Percentiles rank a stretch among this genome's conserved stretches.
These are phyloP conservation scores for Neogobius melanostomus DNA, from an alignment of 2,113 vertebrate species.

Conservation along the genomic window DNA sequence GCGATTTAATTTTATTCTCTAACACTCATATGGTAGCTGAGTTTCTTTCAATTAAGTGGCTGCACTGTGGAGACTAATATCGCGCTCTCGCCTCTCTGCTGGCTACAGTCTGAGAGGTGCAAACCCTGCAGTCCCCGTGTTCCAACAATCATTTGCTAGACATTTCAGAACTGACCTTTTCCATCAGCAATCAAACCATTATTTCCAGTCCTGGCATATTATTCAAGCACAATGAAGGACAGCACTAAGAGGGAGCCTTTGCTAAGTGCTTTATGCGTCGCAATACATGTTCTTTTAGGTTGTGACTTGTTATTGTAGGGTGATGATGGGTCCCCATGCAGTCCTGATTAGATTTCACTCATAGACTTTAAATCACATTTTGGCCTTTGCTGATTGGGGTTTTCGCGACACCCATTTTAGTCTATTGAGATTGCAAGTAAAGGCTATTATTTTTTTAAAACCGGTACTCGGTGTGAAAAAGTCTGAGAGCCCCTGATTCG, in stretches of 20 bases:
- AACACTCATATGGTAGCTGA: not conserved
- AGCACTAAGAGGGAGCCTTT: not conserved
- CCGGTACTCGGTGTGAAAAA: not conserved
- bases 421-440: not conserved
- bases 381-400: too few relatives aligned
- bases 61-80: not conserved
- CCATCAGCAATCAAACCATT: constrained; percentile 14
- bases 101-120: not conserved
- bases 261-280: too few relatives aligned
- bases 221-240: constrained; percentile 22
- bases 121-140: not conserved
- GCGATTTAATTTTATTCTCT: too few relatives aligned
- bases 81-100: not conserved
- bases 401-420: not conserved
- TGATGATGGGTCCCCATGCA: too few relatives aligned
- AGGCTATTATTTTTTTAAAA: not conserved
- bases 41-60: constrained; percentile 3
- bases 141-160: constrained; percentile 10
- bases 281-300: too few relatives aligned
- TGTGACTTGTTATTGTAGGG: too few relatives aligned
- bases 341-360: too few relatives aligned
- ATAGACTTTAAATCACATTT: too few relatives aligned
- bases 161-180: constrained; percentile 26
- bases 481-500: not conserved
- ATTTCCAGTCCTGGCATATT: constrained; percentile 30